Percentiles rank a stretch among this genome's conserved stretches.
Conservation (phyloP, 2,888 invertebrate genomes). For the Platynereis dumerilii region DNA sequence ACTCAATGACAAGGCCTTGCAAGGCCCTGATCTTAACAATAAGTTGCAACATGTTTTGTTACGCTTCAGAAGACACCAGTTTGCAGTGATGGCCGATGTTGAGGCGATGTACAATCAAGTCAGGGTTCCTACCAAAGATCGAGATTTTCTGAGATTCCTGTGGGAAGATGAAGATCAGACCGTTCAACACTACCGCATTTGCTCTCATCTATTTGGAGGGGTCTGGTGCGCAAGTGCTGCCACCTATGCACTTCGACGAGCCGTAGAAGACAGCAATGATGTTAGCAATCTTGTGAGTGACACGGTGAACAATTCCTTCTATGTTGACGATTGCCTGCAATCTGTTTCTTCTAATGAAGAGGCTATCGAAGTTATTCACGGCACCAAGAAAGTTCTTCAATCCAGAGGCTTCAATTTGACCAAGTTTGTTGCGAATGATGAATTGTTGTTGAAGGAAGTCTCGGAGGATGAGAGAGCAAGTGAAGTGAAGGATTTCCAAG, state of each 20-base stretch:
- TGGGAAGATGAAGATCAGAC: constrained; percentile 26
- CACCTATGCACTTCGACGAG: constrained; percentile 20
- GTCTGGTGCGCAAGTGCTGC: constrained; percentile 18
- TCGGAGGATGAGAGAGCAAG: constrained; percentile 30
- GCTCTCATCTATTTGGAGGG: constrained; percentile 22
- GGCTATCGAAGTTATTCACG: constrained; percentile 20
- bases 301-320: constrained; percentile 28
- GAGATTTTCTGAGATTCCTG: constrained; percentile 27
- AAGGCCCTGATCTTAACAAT: constrained; percentile 31
- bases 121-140: constrained; percentile 16
- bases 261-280: not conserved
- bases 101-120: constrained; percentile 35
- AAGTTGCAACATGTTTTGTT: constrained; percentile 22
- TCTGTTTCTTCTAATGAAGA: constrained; percentile 10
- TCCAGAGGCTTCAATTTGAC: constrained; percentile 31
- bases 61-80: constrained; percentile 25
- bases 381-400: constrained; percentile 15
- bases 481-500: constrained; percentile 12
- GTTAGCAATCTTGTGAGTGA: too few species aligned
- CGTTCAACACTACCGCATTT: constrained; percentile 20
- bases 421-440: constrained; percentile 36
- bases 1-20: constrained; percentile 30
- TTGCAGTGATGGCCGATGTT: constrained; percentile 33
- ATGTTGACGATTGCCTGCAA: constrained; percentile 35
- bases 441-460: too few species aligned